These are phyloP conservation scores for Stomatorhinus ivindoensis DNA, from an alignment of 2,113 vertebrate genomes.

Conservation along the genomic window DNA sequence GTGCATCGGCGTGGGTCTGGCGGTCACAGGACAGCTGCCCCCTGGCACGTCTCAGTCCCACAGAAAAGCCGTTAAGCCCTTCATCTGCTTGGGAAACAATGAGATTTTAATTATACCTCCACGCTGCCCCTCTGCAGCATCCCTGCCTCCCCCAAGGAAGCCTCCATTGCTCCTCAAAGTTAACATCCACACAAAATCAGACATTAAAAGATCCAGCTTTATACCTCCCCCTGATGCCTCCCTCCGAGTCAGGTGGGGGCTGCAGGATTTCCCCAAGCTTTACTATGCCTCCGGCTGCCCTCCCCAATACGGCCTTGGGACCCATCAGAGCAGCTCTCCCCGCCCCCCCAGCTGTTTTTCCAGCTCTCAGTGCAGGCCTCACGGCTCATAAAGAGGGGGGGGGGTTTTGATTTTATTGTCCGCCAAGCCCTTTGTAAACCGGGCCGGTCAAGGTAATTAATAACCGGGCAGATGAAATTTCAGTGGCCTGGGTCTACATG, in stretches of 20 bases:
- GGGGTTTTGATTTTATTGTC: constrained; percentile 41
- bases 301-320: constrained; percentile 40
- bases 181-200: constrained; percentile 37
- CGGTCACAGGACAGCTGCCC: background rate
- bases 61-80: background rate
- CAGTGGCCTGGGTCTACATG: background rate
- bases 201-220: constrained; percentile 34
- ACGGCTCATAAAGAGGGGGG: constrained; percentile 37
- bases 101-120: constrained; percentile 15
- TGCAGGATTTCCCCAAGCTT: constrained; percentile 34
- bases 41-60: background rate
- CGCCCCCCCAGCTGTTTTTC: constrained; percentile 27
- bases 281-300: constrained; percentile 33
- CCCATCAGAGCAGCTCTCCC: constrained; percentile 46
- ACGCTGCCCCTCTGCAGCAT: background rate
- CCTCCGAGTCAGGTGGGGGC: constrained; percentile 31
- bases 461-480: constrained; percentile 31
- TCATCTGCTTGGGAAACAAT: background rate
- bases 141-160: constrained; percentile 17
- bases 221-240: constrained; percentile 31
- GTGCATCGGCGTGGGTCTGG: background rate
- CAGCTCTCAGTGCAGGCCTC: constrained; percentile 36
- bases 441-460: constrained; percentile 37
- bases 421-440: constrained; percentile 31
- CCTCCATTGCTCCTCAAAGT: background rate